phyloP scores from a whole-genome alignment of 2,888 invertebrate species.

The Drosophila mettleri region DNA sequence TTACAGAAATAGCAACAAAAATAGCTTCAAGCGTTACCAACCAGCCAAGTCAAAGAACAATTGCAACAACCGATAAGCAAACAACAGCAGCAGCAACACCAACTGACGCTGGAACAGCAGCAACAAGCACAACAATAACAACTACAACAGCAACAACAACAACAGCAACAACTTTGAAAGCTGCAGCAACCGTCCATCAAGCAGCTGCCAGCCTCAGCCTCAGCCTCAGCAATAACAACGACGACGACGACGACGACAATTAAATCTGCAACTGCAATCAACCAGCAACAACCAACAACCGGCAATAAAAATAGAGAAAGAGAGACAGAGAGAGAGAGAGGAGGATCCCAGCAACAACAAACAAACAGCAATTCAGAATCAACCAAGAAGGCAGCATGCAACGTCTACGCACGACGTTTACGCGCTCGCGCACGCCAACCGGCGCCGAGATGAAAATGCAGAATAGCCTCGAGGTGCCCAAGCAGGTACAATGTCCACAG shows the following conservation, averaged over 20 bases:
- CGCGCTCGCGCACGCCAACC: slow-evolving; percentile 94
- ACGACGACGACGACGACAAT: not conserved
- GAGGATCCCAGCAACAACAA: not conserved
- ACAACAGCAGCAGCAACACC: slow-evolving; percentile 11
- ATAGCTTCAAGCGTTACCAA: slow-evolving; percentile 14
- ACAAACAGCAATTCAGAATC: not conserved
- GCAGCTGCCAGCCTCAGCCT: slow-evolving; percentile 25
- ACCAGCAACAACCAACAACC: not conserved
- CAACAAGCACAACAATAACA: slow-evolving; percentile 9
- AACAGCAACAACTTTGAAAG: slow-evolving; percentile 17
- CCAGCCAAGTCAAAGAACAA: slow-evolving; percentile 12
- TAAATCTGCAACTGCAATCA: not conserved
- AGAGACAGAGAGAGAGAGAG: too few relatives aligned
- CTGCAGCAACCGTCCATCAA: slow-evolving; percentile 41
- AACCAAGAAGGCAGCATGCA: slow-evolving; percentile 71
- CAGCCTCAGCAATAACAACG: not conserved
- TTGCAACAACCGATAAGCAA: slow-evolving; percentile 2
- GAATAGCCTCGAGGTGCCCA: slow-evolving; percentile 95
- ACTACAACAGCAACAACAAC: slow-evolving; percentile 16
- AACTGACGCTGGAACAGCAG: slow-evolving; percentile 9
- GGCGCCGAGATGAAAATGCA: slow-evolving; percentile 96
- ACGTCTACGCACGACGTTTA: slow-evolving; percentile 92
- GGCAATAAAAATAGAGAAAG: not conserved
- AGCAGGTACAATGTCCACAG: slow-evolving; percentile 87
- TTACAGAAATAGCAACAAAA: not conserved